Evolutionary conservation across 1,140 invertebrate species (phyloP).

Genomic region (Nasonia longicornis): DNA sequence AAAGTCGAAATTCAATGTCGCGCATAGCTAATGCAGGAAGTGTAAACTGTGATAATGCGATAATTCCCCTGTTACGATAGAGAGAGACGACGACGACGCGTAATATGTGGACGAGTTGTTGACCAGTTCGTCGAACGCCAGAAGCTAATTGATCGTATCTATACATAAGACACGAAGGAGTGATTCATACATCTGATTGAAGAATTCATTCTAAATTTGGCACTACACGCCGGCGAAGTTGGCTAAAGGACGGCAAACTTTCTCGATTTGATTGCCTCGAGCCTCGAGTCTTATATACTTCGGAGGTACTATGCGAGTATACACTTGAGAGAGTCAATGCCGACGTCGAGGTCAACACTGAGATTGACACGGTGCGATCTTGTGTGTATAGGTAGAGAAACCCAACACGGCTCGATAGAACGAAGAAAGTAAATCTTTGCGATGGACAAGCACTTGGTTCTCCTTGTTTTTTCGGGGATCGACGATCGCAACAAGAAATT

Average conservation of each 20-base stretch:
- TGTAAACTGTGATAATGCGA: neutral
- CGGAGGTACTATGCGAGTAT: neutral
- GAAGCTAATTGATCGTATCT: no score
- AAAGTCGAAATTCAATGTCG: no score
- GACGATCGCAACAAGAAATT: neutral
- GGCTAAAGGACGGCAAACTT: neutral
- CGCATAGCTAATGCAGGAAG: no score
- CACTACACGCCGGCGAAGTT: neutral
- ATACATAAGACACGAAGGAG: neutral
- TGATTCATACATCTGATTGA: neutral
- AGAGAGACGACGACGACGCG: neutral
- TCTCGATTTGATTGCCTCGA: neutral
- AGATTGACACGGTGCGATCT: neutral
- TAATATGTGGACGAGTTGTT: no score
- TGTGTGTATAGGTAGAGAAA: neutral
- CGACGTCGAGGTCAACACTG: neutral
- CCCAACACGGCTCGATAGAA: neutral
- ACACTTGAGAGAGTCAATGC: constrained; percentile 6
- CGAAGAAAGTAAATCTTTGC: neutral
- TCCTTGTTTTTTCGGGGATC: neutral
- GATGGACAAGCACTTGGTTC: neutral
- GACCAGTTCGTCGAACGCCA: no score
- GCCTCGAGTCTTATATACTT: neutral
- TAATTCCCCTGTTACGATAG: neutral
- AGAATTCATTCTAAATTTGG: constrained; percentile 1